A percentile compares a stretch with the other conserved stretches of the same genome.
Evolutionary conservation across 2,888 invertebrate species (phyloP).

Genomic region (Habroteleia sp.): DNA sequence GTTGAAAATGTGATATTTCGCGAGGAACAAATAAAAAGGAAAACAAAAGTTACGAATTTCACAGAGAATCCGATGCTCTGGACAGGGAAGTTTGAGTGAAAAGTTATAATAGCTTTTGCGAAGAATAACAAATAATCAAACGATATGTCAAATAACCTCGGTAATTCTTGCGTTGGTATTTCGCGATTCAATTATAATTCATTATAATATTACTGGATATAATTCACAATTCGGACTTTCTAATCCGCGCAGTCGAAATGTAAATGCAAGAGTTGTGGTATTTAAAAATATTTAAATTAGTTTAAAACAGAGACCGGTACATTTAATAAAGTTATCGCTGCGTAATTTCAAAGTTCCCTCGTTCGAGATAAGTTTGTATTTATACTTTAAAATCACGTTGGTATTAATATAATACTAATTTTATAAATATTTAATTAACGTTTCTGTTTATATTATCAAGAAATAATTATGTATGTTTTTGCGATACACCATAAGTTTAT

Average conservation of each 20-base stretch:
- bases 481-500: conserved; percentile 3
- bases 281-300: conserved; percentile 53
- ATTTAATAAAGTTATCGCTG: conserved; percentile 26
- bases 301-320: conserved; percentile 29
- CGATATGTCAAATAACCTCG: conserved; percentile 35
- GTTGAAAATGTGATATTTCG: conserved; percentile 59
- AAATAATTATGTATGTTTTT: conserved; percentile 28
- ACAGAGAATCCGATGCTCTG: conserved; percentile 36
- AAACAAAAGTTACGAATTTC: conserved; percentile 52
- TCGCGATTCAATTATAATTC: conserved; percentile 39
- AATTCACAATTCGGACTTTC: conserved; percentile 36
- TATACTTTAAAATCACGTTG: conserved; percentile 36
- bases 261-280: conserved; percentile 38
- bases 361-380: conserved; percentile 19
- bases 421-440: conserved; percentile 48
- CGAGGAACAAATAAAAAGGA: conserved; percentile 39
- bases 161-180: conserved; percentile 16
- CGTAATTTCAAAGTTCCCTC: conserved; percentile 33
- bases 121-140: conserved; percentile 59
- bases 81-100: conserved; percentile 55
- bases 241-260: conserved; percentile 20
- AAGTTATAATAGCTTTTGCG: conserved; percentile 60
- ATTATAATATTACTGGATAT: conserved; percentile 25
- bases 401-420: conserved; percentile 33
- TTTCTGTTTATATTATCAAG: conserved; percentile 17